Base-by-base conservation (phyloP, 2,888 invertebrate genomes). In the Elegia similella region DNA sequence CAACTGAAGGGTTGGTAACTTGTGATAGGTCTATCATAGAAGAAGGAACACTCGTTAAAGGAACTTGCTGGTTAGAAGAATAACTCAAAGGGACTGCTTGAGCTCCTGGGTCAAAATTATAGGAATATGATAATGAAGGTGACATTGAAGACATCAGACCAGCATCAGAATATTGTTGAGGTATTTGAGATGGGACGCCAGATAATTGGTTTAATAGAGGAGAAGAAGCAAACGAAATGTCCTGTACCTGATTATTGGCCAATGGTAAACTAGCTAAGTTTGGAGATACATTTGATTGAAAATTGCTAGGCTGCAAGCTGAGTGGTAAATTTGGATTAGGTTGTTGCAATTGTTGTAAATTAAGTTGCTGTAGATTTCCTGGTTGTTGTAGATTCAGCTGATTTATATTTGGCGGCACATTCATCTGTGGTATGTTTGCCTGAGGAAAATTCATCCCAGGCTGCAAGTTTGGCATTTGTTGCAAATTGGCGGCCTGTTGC, bases 51-150 rank as follows among this genome's bases (percentile, higher is more conserved):
- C 13, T 38, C 34, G 30, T 34, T 13, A 43, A 42, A 52, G 43
- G 32, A 8, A 30, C 46, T 42, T 47, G 64, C 56, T 70, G 73
- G 61, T 68, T 72, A 56, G 67, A 64, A 6, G 43, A 29, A 47
- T 34, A 54, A 34, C 32, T 30, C 15, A 53, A 30, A 15, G 42
- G 15, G 13, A 54, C 5, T n/a, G 23, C 13, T 55, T 55, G 44
- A 6, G 29, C 8, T 16, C 7, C 6, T 6, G 44, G 44, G 7
- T 47, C 29, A n/a, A 30, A 0, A 55, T 43, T 44, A 10, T 30
- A 53, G 13, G 42, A 23, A 42, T 15, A 23, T 13, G 42, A 23
- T 29, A 42, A n/a, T 29, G 52, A 34, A 46, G 32, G 34, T 5
- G 44, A 6, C 6, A 46, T 16, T 32, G 32, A 17, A 12, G 54